Base-by-base conservation (phyloP, 2,797 vertebrate genomes). In the Allobates femoralis region DNA sequence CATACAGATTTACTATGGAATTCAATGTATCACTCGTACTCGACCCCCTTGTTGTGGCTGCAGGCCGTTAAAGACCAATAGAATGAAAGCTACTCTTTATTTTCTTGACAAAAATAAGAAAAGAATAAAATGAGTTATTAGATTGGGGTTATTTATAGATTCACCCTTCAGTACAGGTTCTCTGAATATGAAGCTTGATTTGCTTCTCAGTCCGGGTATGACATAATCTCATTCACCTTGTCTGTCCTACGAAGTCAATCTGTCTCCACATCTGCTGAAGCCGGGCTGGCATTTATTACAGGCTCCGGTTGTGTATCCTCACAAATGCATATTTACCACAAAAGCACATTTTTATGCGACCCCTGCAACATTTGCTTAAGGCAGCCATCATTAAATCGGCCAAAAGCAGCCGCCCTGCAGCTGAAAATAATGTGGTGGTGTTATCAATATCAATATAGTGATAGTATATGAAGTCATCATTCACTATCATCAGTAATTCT, bases 251-350 rank as follows among this genome's bases (percentile, higher is more conserved):
- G 71, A 50, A 26, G 71, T 74, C 71, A 74, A 50, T 50, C 71
- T 50, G 23, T 37, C 37, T 74, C 71, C 23, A 41, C 37, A 74
- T n/a, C 67, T 41, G 10, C 67, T 71, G 32, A 15, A 41, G 67
- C 34, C 21, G 71, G 12, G 18, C 64, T 34, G 64, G 16, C 64
- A 74, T 74, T 41, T 74, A 74, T 74, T 74, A 50, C 41, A 46
- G n/a, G 67, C 34, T 11, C 2, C 41, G 71, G 62, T 71, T 71
- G 34, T 74, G 23, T 26, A n/a, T 74, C 71, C 26, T 50, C 41
- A 50, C 23, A 74, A 74, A 74, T 46, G 71, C 71, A 74, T n/a
- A 74, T 50, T 74, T 50, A 50, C 71, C n/a, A 6, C 71, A 50
- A 5, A 46, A 74, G 23, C 46, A 26, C 6, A 71, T 71, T 71